These are phyloP conservation scores for Bos javanicus DNA, from an alignment of 2,113 vertebrate species.

Conservation along the genomic window DNA sequence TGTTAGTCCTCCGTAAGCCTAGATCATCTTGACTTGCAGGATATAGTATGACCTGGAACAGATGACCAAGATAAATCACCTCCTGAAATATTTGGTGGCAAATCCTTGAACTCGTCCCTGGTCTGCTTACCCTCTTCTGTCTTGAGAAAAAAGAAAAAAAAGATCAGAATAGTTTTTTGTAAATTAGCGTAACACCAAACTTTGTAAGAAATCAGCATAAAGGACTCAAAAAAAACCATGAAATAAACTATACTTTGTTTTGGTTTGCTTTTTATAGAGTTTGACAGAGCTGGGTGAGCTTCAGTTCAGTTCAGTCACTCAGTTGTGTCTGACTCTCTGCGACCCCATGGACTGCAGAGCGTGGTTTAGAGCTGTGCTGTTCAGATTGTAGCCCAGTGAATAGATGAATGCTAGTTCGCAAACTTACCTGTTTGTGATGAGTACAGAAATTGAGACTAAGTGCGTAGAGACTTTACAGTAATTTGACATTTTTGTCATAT, in stretches of 20 bases:
- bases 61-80: neutral
- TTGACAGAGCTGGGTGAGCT: neutral
- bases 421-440: neutral
- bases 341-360: neutral
- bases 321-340: neutral
- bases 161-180: neutral
- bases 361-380: neutral
- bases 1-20: neutral
- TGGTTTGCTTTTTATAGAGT: neutral
- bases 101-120: neutral
- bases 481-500: neutral
- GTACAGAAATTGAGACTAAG: constrained; percentile 1
- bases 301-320: neutral
- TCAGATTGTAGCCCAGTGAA: neutral
- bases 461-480: neutral
- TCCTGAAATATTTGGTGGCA: neutral
- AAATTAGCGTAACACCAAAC: neutral
- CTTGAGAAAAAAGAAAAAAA: neutral
- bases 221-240: constrained; percentile 23
- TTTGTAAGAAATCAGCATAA: constrained; percentile 24
- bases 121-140: neutral
- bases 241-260: neutral
- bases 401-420: neutral
- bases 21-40: neutral
- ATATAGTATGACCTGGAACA: neutral